Evolutionary conservation across 2,797 vertebrate species (phyloP).

Genomic region (Sebastes variabilis): DNA sequence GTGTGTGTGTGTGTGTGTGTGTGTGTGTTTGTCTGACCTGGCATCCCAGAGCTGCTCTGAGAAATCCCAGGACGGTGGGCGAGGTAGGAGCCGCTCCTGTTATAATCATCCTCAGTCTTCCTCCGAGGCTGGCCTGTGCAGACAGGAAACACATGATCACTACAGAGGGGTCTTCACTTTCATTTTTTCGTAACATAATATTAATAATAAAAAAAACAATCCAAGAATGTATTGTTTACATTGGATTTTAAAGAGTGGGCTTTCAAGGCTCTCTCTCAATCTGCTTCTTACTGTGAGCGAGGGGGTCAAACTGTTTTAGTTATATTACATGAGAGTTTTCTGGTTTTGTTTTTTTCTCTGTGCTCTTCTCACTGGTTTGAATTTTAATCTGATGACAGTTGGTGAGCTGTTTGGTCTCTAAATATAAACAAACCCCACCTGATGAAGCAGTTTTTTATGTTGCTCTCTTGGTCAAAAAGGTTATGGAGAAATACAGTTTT

Average conservation of each 20-base stretch:
- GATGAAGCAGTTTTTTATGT: too few species aligned
- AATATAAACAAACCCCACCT: too few species aligned
- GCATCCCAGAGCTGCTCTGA: conserved; percentile 94
- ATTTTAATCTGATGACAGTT: not conserved
- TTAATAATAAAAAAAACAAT: not conserved
- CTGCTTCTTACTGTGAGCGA: not conserved
- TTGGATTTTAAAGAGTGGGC: rapidly evolving
- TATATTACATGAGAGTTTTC: not conserved
- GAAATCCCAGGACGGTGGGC: conserved; percentile 91
- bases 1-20: conserved; percentile 1
- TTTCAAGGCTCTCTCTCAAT: not conserved
- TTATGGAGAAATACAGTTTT: too few species aligned
- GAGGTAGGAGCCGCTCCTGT: conserved; percentile 96
- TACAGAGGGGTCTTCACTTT: not conserved
- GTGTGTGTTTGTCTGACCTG: conserved; percentile 83
- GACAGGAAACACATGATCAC: conserved; percentile 4
- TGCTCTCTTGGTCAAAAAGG: too few species aligned
- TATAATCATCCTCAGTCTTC: conserved; percentile 94
- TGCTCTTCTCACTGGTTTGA: not conserved
- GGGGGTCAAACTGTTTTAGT: not conserved
- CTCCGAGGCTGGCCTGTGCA: conserved; percentile 90
- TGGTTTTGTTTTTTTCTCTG: not conserved
- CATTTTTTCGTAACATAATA: not conserved
- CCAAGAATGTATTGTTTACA: not conserved
- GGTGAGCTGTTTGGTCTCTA: not conserved